These are phyloP conservation scores for Belgica antarctica DNA, from an alignment of 2,888 invertebrate species.

Conservation along the genomic window DNA sequence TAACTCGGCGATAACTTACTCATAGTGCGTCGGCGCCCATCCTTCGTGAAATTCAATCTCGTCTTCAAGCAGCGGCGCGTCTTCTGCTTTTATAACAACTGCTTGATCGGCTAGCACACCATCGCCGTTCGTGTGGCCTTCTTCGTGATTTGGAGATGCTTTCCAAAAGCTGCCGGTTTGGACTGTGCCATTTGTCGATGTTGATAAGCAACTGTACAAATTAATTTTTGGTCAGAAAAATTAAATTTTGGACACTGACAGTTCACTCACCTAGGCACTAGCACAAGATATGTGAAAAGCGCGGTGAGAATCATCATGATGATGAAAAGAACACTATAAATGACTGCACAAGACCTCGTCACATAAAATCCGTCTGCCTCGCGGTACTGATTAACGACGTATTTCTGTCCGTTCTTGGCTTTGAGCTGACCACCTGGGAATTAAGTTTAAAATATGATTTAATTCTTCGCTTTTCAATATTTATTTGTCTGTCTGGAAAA, in stretches of 20 bases:
- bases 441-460: not conserved
- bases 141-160: not conserved
- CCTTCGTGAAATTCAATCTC: constrained; percentile 52
- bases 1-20: constrained; percentile 49
- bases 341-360: constrained; percentile 50
- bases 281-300: constrained; percentile 52
- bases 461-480: not conserved
- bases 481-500: too few relatives aligned
- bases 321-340: constrained; percentile 48
- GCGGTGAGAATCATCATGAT: constrained; percentile 50
- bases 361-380: constrained; percentile 51
- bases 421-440: constrained; percentile 54
- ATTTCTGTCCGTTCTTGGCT: constrained; percentile 56
- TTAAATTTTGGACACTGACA: not conserved
- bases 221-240: constrained; percentile 42
- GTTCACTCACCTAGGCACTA: constrained; percentile 47
- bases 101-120: constrained; percentile 36
- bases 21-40: constrained; percentile 53
- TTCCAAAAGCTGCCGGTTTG: constrained; percentile 40
- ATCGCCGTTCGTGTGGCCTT: constrained; percentile 12
- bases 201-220: constrained; percentile 17
- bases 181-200: not conserved
- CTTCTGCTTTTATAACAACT: not conserved
- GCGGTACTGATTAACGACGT: constrained; percentile 53
- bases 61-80: constrained; percentile 46